A percentile compares a stretch with the other conserved stretches of the same genome.
Conservation (phyloP, 2,797 vertebrate genomes). For the Choloepus didactylus region DNA sequence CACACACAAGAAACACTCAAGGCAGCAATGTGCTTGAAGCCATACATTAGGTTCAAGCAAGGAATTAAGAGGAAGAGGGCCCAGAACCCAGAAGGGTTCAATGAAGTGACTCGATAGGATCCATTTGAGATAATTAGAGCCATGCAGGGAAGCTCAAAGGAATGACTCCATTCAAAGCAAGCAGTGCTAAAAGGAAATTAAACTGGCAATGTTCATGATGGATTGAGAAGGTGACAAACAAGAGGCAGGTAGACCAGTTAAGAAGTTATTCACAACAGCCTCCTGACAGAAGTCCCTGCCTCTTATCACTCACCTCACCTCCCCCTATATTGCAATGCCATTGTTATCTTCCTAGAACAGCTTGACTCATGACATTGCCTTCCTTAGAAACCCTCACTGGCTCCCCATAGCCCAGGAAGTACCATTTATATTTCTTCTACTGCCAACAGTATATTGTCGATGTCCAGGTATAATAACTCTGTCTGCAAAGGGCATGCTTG, state of each 20-base stretch:
- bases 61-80: neutral
- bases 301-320: constrained; percentile 12
- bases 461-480: neutral
- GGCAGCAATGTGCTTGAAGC: neutral
- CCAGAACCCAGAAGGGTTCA: neutral
- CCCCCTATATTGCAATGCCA: neutral
- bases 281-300: constrained; percentile 19
- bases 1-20: neutral
- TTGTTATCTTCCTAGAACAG: constrained; percentile 60
- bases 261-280: constrained; percentile 26
- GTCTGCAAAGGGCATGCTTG: neutral
- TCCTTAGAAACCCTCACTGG: neutral
- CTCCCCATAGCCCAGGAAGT: constrained; percentile 27
- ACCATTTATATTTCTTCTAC: constrained; percentile 14
- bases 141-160: neutral
- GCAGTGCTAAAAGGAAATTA: neutral
- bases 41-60: neutral
- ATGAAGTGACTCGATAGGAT: constrained; percentile 3
- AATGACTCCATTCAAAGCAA: constrained; percentile 27
- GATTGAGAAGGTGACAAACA: neutral
- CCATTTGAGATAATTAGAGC: constrained; percentile 25
- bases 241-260: neutral
- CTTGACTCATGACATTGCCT: neutral
- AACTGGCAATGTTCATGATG: neutral
- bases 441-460: neutral